Evolutionary conservation across 2,888 invertebrate species (phyloP), one percentile per base, ranked within the genome.

Genomic region (Thecophora atra): DNA sequence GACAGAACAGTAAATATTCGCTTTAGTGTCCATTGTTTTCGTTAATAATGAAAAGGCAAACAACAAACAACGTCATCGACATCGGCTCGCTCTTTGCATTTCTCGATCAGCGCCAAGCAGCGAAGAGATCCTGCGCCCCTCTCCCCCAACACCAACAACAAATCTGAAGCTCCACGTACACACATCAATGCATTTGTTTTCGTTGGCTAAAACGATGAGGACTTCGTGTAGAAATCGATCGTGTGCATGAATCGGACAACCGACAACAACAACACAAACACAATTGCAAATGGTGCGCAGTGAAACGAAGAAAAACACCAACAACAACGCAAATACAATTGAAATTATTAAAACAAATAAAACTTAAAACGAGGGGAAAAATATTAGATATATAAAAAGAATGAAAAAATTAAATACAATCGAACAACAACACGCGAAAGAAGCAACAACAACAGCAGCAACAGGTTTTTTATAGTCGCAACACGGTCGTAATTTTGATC

Each of bases 401-500:
- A 62, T 7, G 15, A 47, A 47, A 47, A 47, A 47, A 51, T 24
- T 13, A 44, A 51, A 47, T 65, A 21, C 19, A 54, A 54, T 19
- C 54, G 24, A 54, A 13, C 26, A 64, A 15, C 64, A 42, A 51
- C 64, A 64, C 26, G 51, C 52, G 19, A 44, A 28, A 42, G 62
- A 47, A 64, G 58, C 71, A 64, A 42, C 63, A 71, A 63, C 65
- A 37, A 64, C 71, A 72, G 30, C 60, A 28, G 58, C 19, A 52
- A 42, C 24, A 77, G 79, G 80, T 81, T 79, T 81, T 82, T 83
- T 82, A 81, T 81, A 77, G 80, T 77, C 73, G 77, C 78, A 81
- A 79, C 78, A 77, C 78, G 79, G 78, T 83, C 80, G 83, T 83
- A 83, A 81, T 79, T 83, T 83, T 80, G 82, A 83, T 83, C 82